A percentile compares a stretch with the other conserved stretches of the same genome.
Evolutionary conservation across 2,113 vertebrate species (phyloP).

Genomic region (Cynocephalus volans): DNA sequence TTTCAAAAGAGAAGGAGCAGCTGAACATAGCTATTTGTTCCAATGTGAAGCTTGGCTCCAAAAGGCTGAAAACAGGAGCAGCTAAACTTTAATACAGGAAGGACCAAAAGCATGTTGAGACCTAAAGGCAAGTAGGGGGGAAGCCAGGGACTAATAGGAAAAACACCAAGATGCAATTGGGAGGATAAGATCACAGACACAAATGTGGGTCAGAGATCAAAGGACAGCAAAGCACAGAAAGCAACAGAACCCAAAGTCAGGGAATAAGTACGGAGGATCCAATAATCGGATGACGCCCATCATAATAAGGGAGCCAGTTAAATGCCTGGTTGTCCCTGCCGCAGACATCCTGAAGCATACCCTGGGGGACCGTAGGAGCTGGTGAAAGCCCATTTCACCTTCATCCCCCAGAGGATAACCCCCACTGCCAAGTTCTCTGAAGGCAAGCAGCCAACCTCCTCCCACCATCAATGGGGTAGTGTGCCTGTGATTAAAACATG

Average conservation of each 20-base stretch:
- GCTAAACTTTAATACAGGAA: neutral
- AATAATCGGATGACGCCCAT: neutral
- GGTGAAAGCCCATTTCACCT: neutral
- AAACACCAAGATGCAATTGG: constrained; percentile 29
- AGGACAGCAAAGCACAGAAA: neutral
- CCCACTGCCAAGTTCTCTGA: neutral
- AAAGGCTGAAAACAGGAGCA: neutral
- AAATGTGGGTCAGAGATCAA: neutral
- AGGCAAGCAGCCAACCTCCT: neutral
- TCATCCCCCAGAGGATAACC: neutral
- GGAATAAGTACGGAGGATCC: neutral
- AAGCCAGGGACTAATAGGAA: neutral
- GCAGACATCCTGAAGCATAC: neutral
- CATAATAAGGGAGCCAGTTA: neutral
- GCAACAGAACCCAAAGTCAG: neutral
- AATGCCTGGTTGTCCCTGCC: neutral
- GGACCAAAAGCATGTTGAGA: neutral
- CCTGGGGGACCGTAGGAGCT: neutral
- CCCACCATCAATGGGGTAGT: no score
- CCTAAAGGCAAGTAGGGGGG: neutral
- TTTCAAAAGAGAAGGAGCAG: neutral
- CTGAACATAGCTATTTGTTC: neutral
- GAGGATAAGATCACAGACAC: neutral
- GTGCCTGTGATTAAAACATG: neutral
- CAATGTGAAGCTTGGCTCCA: neutral